These are phyloP conservation scores for Noctua janthe DNA, from an alignment of 2,888 invertebrate genomes.

Conservation along the genomic window DNA sequence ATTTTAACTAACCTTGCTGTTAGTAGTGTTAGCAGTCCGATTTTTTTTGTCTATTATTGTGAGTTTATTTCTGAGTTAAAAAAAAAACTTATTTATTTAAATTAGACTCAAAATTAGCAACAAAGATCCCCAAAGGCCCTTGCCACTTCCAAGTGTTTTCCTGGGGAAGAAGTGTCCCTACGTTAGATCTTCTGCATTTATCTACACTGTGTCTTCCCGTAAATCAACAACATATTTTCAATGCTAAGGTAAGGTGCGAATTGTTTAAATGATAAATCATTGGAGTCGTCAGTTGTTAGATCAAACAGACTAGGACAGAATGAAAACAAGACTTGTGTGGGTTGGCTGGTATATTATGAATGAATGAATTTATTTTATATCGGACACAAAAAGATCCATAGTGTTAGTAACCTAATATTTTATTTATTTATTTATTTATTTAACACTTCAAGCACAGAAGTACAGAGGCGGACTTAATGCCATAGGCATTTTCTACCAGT, in stretches of 20 bases:
- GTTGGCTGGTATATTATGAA: constrained; percentile 11
- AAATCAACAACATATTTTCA: constrained; percentile 44
- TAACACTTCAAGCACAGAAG: too few species aligned
- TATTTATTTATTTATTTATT: too few species aligned
- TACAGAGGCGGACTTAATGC: too few species aligned
- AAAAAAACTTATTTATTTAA: not conserved
- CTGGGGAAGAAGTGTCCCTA: not conserved
- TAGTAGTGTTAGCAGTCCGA: not conserved
- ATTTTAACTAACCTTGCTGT: not conserved
- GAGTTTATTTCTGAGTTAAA: not conserved
- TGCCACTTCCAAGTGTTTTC: not conserved
- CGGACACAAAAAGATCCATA: too few species aligned
- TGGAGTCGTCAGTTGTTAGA: constrained; percentile 42
- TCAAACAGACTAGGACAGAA: constrained; percentile 48
- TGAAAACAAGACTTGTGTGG: constrained; percentile 27
- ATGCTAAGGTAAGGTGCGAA: constrained; percentile 47
- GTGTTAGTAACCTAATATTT: too few species aligned
- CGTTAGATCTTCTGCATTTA: constrained; percentile 22
- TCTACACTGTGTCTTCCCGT: not conserved
- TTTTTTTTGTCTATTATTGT: not conserved
- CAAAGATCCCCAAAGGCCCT: not conserved
- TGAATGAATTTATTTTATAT: too few species aligned
- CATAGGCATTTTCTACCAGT: too few species aligned
- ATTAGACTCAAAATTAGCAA: not conserved
- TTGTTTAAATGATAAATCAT: constrained; percentile 62